Conservation (phyloP, 2,888 invertebrate species). For the Mechanitis mazaeus region DNA sequence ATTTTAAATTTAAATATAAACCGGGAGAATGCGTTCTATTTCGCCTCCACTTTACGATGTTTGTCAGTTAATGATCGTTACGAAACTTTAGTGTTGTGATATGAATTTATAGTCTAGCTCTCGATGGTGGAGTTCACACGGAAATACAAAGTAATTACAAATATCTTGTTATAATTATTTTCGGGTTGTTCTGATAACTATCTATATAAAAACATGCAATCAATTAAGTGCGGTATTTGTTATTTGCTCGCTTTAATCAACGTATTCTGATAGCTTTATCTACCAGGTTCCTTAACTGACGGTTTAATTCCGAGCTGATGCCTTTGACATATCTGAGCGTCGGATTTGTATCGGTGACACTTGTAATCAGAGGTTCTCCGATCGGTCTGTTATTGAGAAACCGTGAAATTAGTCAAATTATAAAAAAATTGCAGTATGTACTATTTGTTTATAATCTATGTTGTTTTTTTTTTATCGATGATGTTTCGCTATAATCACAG, state of each 20-base stretch:
- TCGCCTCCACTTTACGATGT: constrained; percentile 70
- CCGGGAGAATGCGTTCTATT: constrained; percentile 69
- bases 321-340: constrained; percentile 44
- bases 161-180: neutral
- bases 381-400: constrained; percentile 19
- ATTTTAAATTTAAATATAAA: constrained; percentile 69
- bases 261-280: constrained; percentile 26
- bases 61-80: constrained; percentile 66
- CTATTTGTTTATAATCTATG: neutral
- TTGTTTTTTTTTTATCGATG: neutral
- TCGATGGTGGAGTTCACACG: constrained; percentile 12
- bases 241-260: constrained; percentile 23
- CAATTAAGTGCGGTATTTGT: constrained; percentile 13
- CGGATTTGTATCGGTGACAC: constrained; percentile 47
- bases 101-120: constrained; percentile 48
- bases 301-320: constrained; percentile 42
- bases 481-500: constrained; percentile 9
- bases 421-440: neutral
- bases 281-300: constrained; percentile 34
- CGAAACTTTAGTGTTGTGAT: constrained; percentile 57
- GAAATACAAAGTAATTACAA: neutral
- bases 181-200: no score
- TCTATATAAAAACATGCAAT: neutral
- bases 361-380: constrained; percentile 33
- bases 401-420: constrained; percentile 17